Base-by-base conservation (phyloP, 2,888 invertebrate genomes). In the Scaptodrosophila latifasciaeformis region DNA sequence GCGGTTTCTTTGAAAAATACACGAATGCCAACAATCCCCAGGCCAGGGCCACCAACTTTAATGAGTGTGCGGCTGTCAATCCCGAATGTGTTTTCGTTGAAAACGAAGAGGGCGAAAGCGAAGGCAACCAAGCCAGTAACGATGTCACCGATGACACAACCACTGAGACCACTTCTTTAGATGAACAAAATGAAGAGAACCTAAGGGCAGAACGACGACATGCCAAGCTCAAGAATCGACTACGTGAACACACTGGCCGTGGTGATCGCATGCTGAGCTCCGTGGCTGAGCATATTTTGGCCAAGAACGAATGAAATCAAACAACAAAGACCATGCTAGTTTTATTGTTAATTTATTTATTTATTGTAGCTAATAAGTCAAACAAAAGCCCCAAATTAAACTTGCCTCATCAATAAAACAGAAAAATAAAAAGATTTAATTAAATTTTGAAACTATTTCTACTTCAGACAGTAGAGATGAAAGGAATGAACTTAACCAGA, bases 41-140 rank as follows among this genome's bases (percentile, higher is more conserved):
- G 9, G 61, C 70, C 2, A 75, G 75, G 40, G 85, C 87, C 2
- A 68, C 63, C 2, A 78, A 69, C 6, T 86, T 86, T 52, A n/a
- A 50, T 0, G 84, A 87, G 47, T 86, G 86, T 35, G 84, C 83
- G 0, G 58, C 54, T 0, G 83, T 80, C 0, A 84, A 86, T 69
- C 69, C 80, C 2, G 83, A 86, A 37, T 86, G 86, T 59, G 61
- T 76, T 6, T 74, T 85, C 35, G 77, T 86, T 5, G 84, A 84
- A 48, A 61, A 50, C 18, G 55, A 57, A 54, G 19, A 42, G 24
- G 21, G 10, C 19, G 19, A 45, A 42, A 40, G 21, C 9, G 55
- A 54, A 7, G 1, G 48, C 9, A 30, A 9, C 5, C 9, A 24
- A 5, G 35, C 40, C 1, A 9, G 27, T 6, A 49, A 49, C 5